These are phyloP conservation scores for Hippocampus abdominalis DNA, from an alignment of 2,113 vertebrate genomes.

Conservation along the genomic window DNA sequence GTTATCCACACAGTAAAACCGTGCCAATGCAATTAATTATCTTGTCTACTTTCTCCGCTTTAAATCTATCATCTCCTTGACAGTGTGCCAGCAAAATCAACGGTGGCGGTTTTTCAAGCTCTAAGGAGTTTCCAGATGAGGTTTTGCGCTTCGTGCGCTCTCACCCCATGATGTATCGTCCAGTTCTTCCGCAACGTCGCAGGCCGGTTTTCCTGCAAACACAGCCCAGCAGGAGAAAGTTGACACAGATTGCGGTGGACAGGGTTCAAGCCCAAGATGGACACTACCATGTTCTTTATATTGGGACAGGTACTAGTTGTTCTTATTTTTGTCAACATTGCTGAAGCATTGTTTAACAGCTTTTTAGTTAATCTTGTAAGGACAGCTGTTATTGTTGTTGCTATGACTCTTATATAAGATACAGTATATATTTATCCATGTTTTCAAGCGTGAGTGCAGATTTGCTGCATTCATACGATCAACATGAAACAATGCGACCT, in stretches of 20 bases:
- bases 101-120: constrained; percentile 82
- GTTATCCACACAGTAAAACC: neutral
- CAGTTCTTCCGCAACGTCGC: constrained; percentile 84
- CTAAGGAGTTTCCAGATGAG: constrained; percentile 92
- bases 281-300: constrained; percentile 93
- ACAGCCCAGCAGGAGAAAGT: constrained; percentile 79
- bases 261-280: constrained; percentile 95
- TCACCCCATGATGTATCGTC: constrained; percentile 89
- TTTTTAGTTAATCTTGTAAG: neutral
- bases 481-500: no score
- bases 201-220: constrained; percentile 87
- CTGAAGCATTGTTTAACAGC: neutral
- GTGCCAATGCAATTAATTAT: neutral
- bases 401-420: neutral
- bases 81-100: constrained; percentile 97
- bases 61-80: constrained; percentile 9
- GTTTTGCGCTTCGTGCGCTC: constrained; percentile 87
- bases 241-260: constrained; percentile 92
- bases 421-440: no score
- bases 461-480: no score
- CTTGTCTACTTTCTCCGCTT: constrained; percentile 1
- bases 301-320: constrained; percentile 83
- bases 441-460: no score
- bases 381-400: neutral
- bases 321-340: neutral